A percentile compares a stretch with the other conserved stretches of the same genome.
These are phyloP conservation scores for Euura lappo DNA, from an alignment of 1,140 invertebrate species.

Conservation along the genomic window DNA sequence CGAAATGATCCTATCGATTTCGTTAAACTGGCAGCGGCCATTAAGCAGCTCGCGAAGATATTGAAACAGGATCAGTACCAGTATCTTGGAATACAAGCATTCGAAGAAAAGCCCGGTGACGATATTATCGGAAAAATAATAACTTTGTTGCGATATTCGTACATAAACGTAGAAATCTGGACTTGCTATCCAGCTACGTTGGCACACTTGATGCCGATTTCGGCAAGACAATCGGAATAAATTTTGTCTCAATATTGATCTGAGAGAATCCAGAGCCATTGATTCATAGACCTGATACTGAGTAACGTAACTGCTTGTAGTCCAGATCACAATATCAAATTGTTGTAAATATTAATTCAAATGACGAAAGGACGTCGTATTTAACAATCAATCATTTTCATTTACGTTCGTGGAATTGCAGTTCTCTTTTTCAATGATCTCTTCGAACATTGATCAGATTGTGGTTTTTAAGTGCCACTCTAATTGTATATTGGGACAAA, in stretches of 20 bases:
- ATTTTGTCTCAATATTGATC: not conserved
- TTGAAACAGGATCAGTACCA: slow-evolving; percentile 15
- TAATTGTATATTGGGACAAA: too few species aligned
- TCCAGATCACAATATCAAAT: not conserved
- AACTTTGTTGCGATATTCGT: slow-evolving; percentile 20
- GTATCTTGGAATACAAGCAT: slow-evolving; percentile 26
- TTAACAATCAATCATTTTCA: not conserved
- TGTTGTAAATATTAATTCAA: not conserved
- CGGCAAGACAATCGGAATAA: not conserved
- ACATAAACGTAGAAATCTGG: slow-evolving; percentile 19
- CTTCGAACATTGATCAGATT: too few species aligned
- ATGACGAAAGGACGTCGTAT: not conserved
- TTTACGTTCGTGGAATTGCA: not conserved
- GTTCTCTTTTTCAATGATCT: not conserved
- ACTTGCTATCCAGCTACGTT: slow-evolving; percentile 18
- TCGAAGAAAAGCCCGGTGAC: slow-evolving; percentile 15
- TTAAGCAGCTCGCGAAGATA: slow-evolving; percentile 12
- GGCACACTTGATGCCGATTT: not conserved
- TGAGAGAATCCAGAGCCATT: not conserved
- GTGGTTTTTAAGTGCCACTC: too few species aligned
- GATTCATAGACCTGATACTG: not conserved
- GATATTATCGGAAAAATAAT: slow-evolving; percentile 22
- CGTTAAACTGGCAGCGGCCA: slow-evolving; percentile 13
- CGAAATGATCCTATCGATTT: slow-evolving; percentile 18
- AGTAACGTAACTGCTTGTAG: not conserved